phyloP scores from a whole-genome alignment of 2,797 vertebrate species.

The Myripristis jacobus region DNA sequence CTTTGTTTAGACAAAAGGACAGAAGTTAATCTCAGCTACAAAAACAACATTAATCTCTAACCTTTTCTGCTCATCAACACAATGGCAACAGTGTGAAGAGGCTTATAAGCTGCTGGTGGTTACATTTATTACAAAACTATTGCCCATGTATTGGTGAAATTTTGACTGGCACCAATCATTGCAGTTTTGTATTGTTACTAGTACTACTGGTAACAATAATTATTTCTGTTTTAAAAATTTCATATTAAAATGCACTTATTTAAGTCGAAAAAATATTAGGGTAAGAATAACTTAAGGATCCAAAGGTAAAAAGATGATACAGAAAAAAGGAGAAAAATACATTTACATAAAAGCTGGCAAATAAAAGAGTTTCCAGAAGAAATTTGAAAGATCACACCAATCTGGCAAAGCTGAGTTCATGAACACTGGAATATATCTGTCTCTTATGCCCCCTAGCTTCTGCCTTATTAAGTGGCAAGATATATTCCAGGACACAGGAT shows the following conservation, averaged over 20 bases:
- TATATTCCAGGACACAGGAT: background rate
- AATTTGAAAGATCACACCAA: too few relatives aligned
- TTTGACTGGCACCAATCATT: slow-evolving; percentile 40
- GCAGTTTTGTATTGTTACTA: background rate
- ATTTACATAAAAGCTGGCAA: too few relatives aligned
- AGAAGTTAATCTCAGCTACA: slow-evolving; percentile 42
- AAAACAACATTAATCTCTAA: slow-evolving; percentile 18
- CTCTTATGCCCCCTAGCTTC: slow-evolving; percentile 1
- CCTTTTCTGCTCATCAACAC: background rate
- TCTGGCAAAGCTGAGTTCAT: background rate
- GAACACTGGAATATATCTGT: background rate
- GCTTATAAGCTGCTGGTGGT: slow-evolving; percentile 1
- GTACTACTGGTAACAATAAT: background rate
- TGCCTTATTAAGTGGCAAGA: slow-evolving; percentile 1
- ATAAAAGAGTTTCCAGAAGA: too few relatives aligned
- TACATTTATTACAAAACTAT: slow-evolving; percentile 6
- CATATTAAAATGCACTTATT: too few relatives aligned
- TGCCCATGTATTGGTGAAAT: slow-evolving; percentile 13
- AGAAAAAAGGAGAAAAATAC: too few relatives aligned
- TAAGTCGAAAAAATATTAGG: too few relatives aligned
- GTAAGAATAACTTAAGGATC: too few relatives aligned
- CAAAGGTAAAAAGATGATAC: too few relatives aligned
- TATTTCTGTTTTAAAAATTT: too few relatives aligned
- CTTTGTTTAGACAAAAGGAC: slow-evolving; percentile 53
- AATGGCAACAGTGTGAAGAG: slow-evolving; percentile 11